Evolutionary conservation across 1,140 invertebrate species (phyloP), one percentile per base, ranked within the genome.

Genomic region (Polypedilum vanderplanki): DNA sequence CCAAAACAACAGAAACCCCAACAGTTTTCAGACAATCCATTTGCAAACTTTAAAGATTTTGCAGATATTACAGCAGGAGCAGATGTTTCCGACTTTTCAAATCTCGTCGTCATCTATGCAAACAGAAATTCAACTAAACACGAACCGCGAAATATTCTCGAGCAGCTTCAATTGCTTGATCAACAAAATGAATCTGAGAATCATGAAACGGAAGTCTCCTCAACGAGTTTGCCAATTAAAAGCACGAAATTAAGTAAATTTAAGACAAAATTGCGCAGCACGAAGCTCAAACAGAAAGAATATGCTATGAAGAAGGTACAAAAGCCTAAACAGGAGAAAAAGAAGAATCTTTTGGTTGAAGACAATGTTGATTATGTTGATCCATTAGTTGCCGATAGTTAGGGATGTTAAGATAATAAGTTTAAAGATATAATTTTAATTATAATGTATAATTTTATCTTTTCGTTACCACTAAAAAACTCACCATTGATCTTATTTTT

Each of bases 41-140:
- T 95, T 78, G 91, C 92, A 2, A 93, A 94, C 79, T 95, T 95
- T 84, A 87, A 91, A 76, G 93, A 95, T 79, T 95, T 95, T 79
- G 93, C 93, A 0, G 93, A 95, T 78, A 93, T 94, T 33, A 94
- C 93, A 65, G 89, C 91, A 7, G 91, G 91, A 15, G 88, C 91
- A 0, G 24, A 33, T 57, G 91, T 91, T 79, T 87, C 91, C 0
- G 90, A 91, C 7, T 94, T 90, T 80, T 94, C 92, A 0, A 90
- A 94, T 77, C 88, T 90, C 75, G 91, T 93, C 20, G 90, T 94
- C 0, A 91, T 93, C 0, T 93, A 93, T 79, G 89, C 89, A 0
- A 92, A 91, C 76, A 90, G 91, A 80, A 93, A 93, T 77, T 81
- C 82, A 4, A 86, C 85, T n/a, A 78, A 81, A 78, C 83, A 84